Conservation (phyloP, 2,888 invertebrate species). For the Scrobipalpa atriplicella region DNA sequence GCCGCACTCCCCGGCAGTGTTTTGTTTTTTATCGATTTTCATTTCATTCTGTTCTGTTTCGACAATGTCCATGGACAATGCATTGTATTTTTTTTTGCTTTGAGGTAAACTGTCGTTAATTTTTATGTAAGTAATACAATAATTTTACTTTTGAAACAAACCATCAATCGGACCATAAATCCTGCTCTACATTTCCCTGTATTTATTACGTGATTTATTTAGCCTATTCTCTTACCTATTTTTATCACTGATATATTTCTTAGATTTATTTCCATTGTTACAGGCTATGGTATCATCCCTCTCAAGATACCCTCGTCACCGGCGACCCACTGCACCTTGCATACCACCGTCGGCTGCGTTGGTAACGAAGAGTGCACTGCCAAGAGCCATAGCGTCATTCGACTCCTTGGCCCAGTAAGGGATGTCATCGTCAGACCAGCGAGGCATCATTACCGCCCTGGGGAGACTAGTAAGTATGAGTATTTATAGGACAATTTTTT, state of each 20-base stretch:
- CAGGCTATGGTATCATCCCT: conserved; percentile 85
- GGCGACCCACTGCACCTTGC: conserved; percentile 82
- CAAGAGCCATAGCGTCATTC: conserved; percentile 83
- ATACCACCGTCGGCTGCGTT: conserved; percentile 84
- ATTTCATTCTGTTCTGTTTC: too few species aligned
- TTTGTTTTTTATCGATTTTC: too few species aligned
- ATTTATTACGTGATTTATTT: not conserved
- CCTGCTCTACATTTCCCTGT: too few species aligned
- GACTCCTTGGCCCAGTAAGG: conserved; percentile 84
- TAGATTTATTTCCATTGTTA: conserved; percentile 47
- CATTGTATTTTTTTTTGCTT: too few species aligned
- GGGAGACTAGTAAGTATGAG: conserved; percentile 82
- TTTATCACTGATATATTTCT: too few species aligned
- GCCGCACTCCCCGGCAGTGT: too few species aligned
- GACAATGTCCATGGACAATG: too few species aligned
- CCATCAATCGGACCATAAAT: not conserved
- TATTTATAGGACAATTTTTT: not conserved
- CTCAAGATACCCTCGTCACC: conserved; percentile 84
- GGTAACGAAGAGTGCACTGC: conserved; percentile 80
- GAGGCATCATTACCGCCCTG: conserved; percentile 84
- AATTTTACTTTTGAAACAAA: not conserved
- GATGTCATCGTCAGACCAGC: conserved; percentile 86
- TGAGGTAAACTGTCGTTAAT: too few species aligned
- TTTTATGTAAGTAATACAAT: too few species aligned
- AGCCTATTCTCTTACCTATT: too few species aligned